These are phyloP conservation scores for Crenuchus spilurus DNA, from an alignment of 2,797 vertebrate genomes.

Conservation along the genomic window DNA sequence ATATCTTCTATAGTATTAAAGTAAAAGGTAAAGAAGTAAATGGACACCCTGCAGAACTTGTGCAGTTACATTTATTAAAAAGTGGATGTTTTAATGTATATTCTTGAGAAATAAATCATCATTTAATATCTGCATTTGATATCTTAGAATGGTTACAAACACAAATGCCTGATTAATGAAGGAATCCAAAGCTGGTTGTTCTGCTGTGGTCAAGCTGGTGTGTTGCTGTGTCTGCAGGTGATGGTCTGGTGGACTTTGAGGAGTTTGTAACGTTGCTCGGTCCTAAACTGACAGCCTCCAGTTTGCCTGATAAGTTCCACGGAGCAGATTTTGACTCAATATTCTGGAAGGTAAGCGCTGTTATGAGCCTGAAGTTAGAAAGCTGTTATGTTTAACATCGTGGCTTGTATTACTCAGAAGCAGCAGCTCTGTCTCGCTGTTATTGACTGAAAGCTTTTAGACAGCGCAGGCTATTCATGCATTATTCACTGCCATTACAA, in stretches of 20 bases:
- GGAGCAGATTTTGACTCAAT: constrained; percentile 96
- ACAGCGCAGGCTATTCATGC: constrained; percentile 17
- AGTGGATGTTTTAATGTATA: too few relatives aligned
- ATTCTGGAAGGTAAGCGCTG: constrained; percentile 91
- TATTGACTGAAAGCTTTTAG: constrained; percentile 22
- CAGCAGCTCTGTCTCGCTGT: constrained; percentile 21
- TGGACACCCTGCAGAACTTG: too few relatives aligned
- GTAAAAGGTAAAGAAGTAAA: too few relatives aligned
- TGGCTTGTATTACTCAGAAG: constrained; percentile 1
- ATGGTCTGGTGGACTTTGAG: constrained; percentile 96
- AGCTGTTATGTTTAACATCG: neutral
- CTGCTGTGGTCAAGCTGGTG: neutral
- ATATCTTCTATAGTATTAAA: too few relatives aligned
- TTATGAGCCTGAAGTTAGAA: neutral
- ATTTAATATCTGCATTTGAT: too few relatives aligned
- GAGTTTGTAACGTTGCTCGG: constrained; percentile 96
- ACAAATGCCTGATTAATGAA: too few relatives aligned
- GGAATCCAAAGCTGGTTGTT: too few relatives aligned
- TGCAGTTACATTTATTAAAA: too few relatives aligned
- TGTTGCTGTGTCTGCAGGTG: constrained; percentile 76
- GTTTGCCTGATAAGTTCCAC: constrained; percentile 93
- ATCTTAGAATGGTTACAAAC: too few relatives aligned
- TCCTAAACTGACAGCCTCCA: constrained; percentile 90
- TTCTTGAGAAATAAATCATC: too few relatives aligned
- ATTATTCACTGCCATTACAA: constrained; percentile 12